Base-by-base conservation (phyloP, 2,797 vertebrate genomes). In the Ammospiza maritima region DNA sequence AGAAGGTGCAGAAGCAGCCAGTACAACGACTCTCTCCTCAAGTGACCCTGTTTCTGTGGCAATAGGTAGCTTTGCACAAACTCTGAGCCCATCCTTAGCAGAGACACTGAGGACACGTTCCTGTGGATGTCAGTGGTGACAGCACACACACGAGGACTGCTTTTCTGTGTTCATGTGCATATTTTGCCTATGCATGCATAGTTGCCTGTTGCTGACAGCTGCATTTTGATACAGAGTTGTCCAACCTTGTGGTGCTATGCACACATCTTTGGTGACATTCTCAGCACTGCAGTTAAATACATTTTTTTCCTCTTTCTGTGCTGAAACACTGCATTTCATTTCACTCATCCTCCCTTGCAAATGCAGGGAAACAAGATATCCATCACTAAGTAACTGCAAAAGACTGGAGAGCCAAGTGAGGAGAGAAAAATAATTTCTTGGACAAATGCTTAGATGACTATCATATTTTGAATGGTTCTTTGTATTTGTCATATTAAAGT, bases 401-500 rank as follows among this genome's bases (percentile, higher is more conserved):
- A 81, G 66, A 57, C 42, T 67, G 23, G 26, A 80, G 36, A 80
- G 8, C 10, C 65, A 70, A 79, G 66, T 71, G 91, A 94, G 76
- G 94, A 78, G 22, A 93, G 66, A 94, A 71, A 81, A 86, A 34
- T 64, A 84, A 88, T 90, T 94, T 89, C 36, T 90, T 72, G 44
- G 36, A 17, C 62, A 86, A 66, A 86, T 58, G 51, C 20, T 94
- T 86, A 84, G 84, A 84, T 42, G 19, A 16, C 36, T 77, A 47
- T 60, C 30, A 15, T 65, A 67, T 88, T 89, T 84, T 88, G 77
- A 94, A 94, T 71, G 34, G 34, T 22, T 73, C 85, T 90, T 88
- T 89, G 14, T 47, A 65, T 89, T 83, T 92, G 21, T 58, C n/a
- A 21, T 84, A 64, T n/a, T 91, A 73, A 92, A 83, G 16, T 14